Evolutionary conservation across 2,888 invertebrate species (phyloP), one percentile per base, ranked within the genome.

Genomic region (Parapristionchus giblindavisi): DNA sequence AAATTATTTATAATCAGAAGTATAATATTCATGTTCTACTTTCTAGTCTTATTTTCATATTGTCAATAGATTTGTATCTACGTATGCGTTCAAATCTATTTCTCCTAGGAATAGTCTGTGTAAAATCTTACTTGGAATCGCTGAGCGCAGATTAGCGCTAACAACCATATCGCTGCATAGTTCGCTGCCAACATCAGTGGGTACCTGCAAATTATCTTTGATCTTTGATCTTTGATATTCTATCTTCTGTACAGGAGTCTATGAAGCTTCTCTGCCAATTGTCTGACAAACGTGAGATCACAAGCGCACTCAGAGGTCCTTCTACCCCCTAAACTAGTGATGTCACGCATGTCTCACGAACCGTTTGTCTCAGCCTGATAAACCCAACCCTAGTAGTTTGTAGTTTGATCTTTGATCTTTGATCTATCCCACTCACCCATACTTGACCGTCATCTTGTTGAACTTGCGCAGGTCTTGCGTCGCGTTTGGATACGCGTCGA

Each of bases 161-260:
- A 71, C 27, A 85, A 76, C 84, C 84, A 84, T 29, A 84, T 82
- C 24, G 85, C 78, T 3, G 85, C 78, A 74, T 84, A 84, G 72
- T 84, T 85, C 36, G 84, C 77, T 21, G 84, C 76, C 79, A 85
- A 73, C 21, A 84, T 75, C n/a, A 84, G 66, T 1, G 84, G 84
- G 65, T 84, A 84, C n/a, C 78, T 77, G 34, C 76, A 52, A 21
- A 76, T 66, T 60, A 84, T 76, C 8, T 79, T 84, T 84, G 52
- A 83, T 54, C 2, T 63, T 38, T 1, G 68, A 27, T 56, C 56
- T 21, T 24, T 56, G 21, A 56, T 56, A 17, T 56, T 48, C 48
- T 58, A 83, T 75, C 48, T 48, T 48, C 48, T n/a, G n/a, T n/a
- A n/a, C n/a, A n/a, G n/a, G n/a, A n/a, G n/a, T n/a, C n/a, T n/a